Percentiles rank a stretch among this genome's conserved stretches.
phyloP scores from a whole-genome alignment of 2,113 vertebrate genomes.

The Neogobius melanostomus region DNA sequence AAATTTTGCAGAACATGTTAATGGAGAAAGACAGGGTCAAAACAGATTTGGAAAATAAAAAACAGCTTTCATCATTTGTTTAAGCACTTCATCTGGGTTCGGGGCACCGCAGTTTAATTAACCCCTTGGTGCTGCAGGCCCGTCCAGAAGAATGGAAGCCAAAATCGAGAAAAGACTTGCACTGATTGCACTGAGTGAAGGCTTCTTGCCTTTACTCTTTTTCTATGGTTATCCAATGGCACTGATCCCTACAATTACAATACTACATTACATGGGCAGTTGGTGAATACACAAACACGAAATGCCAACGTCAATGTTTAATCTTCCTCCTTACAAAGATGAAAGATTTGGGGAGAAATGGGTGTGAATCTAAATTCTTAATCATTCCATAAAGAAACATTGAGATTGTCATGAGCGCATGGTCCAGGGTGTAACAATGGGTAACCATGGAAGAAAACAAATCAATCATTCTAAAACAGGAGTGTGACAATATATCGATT shows the following conservation, averaged over 20 bases:
- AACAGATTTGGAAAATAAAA: not conserved
- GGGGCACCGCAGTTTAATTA: not conserved
- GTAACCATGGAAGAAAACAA: too few species aligned
- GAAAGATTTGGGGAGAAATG: too few species aligned
- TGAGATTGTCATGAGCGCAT: too few species aligned
- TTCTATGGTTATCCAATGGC: not conserved
- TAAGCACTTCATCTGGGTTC: not conserved
- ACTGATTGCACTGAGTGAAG: not conserved
- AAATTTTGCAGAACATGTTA: not conserved
- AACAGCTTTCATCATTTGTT: slow-evolving; percentile 8
- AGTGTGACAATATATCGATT: too few species aligned
- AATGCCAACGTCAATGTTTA: too few species aligned
- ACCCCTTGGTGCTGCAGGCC: not conserved
- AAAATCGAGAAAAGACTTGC: not conserved
- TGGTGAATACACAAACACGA: too few species aligned
- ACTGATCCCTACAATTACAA: not conserved
- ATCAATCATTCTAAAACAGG: too few species aligned
- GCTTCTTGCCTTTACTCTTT: not conserved
- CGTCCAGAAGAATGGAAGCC: not conserved
- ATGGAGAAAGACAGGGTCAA: not conserved
- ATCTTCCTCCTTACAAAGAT: too few species aligned
- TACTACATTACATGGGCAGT: not conserved
- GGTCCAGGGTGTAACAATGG: too few species aligned
- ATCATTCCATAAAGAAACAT: too few species aligned
- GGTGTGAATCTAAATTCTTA: too few species aligned